phyloP scores from a whole-genome alignment of 2,888 invertebrate species.

The Ernsta delagoae region DNA sequence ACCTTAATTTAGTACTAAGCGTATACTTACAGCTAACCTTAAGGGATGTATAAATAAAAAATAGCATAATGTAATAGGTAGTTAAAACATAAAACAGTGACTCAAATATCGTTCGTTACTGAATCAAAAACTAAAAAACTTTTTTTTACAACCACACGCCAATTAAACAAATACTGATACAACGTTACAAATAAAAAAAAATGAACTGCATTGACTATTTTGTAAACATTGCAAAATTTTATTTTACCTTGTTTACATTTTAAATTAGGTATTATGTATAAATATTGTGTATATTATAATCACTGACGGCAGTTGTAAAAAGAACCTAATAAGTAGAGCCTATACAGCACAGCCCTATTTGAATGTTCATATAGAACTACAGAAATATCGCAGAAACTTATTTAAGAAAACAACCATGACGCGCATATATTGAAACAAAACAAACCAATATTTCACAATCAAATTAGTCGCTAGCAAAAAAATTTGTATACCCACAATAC shows the following conservation, averaged over 20 bases:
- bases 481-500: too few relatives aligned
- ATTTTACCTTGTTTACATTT: slow-evolving; percentile 12
- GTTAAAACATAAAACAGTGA: slow-evolving; percentile 49
- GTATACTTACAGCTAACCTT: slow-evolving; percentile 72
- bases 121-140: slow-evolving; percentile 38
- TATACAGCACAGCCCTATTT: slow-evolving; percentile 49
- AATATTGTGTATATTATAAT: too few relatives aligned
- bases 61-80: slow-evolving; percentile 70
- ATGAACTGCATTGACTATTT: not conserved
- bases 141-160: slow-evolving; percentile 32
- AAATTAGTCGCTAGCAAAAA: too few relatives aligned
- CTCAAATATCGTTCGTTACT: slow-evolving; percentile 49
- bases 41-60: slow-evolving; percentile 62
- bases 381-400: slow-evolving; percentile 4
- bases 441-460: too few relatives aligned
- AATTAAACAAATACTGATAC: too few relatives aligned
- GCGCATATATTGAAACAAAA: not conserved
- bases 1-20: slow-evolving; percentile 75
- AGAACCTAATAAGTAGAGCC: slow-evolving; percentile 40
- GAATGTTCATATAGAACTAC: slow-evolving; percentile 37
- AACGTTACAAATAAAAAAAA: too few relatives aligned
- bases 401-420: not conserved
- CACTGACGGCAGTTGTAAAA: slow-evolving; percentile 44
- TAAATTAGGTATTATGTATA: too few relatives aligned
- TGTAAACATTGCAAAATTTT: slow-evolving; percentile 11